Base-by-base conservation (phyloP, 2,797 vertebrate species). In the Bradypodion ventrale region DNA sequence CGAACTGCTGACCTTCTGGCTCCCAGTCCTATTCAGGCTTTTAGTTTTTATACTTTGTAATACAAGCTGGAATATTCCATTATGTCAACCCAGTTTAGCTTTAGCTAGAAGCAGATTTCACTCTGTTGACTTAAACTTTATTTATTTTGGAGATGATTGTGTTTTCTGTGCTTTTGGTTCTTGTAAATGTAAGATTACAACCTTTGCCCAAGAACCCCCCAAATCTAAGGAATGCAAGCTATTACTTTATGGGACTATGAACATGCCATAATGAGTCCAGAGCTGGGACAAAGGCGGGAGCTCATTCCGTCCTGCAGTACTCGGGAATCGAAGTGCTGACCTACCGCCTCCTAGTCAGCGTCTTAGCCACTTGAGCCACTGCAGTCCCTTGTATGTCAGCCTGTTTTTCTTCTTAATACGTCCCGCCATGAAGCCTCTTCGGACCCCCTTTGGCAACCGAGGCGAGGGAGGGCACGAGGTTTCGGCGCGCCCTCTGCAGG, bases 41-140 rank as follows among this genome's bases (percentile, higher is more conserved):
- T 40, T 70, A 40, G 40, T 13, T 40, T 7, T 49, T 63, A 35
- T 27, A 44, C 29, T 27, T 75, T 37, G 44, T 29, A 69, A 29
- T 16, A 83, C 7, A 83, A 69, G 56, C 9, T 62, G 16, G 75
- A 78, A 83, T 10, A 78, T 7, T 70, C 40, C 65, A 70, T 60
- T 77, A 46, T 77, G 29, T 10, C 16, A 78, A n/a, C 37, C 40
- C 23, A 62, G 16, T 78, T 70, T 70, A 60, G n/a, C n/a, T 60
- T 83, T 69, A 74, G 49, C 65, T 76, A 42, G 74, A 59, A 69
- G 68, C 21, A 7, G 35, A 16, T 44, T 66, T 75, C 63, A 32
- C 35, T 77, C 15, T 83, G 52, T 83, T 78, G 83, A 77, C 65
- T 70, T 83, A n/a, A 78, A 70, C 75, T 77, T 75, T 83, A n/a